phyloP scores from a whole-genome alignment of 1,140 invertebrate species.

The Acromyrmex echinatior region DNA sequence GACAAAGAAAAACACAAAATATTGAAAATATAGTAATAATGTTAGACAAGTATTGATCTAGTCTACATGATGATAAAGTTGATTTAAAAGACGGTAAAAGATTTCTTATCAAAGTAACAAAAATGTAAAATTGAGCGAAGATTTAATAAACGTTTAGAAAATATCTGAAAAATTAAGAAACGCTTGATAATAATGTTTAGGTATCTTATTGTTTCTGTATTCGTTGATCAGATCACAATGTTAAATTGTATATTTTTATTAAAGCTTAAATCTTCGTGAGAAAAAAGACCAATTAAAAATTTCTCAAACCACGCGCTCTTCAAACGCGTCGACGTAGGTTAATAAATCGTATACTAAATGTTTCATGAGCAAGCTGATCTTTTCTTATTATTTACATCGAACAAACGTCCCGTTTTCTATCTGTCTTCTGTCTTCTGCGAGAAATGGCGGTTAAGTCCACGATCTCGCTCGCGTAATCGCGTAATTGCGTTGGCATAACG shows the following conservation, averaged over 20 bases:
- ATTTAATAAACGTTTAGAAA: not conserved
- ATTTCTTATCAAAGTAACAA: not conserved
- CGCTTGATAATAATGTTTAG: not conserved
- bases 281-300: not conserved
- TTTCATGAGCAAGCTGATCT: not conserved
- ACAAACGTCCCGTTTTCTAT: not conserved
- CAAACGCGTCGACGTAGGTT: too few relatives aligned
- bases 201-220: not conserved
- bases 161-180: not conserved
- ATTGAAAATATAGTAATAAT: not conserved
- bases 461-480: conserved; percentile 51
- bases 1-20: not conserved
- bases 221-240: not conserved
- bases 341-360: not conserved
- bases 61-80: not conserved
- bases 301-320: not conserved
- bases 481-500: conserved; percentile 67
- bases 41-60: not conserved
- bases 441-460: conserved; percentile 37
- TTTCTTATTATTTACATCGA: not conserved
- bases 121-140: not conserved
- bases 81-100: not conserved
- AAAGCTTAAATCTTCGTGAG: not conserved
- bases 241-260: not conserved
- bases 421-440: not conserved